Evolutionary conservation across 2,888 invertebrate species (phyloP).

Genomic region (Eurois occulta): DNA sequence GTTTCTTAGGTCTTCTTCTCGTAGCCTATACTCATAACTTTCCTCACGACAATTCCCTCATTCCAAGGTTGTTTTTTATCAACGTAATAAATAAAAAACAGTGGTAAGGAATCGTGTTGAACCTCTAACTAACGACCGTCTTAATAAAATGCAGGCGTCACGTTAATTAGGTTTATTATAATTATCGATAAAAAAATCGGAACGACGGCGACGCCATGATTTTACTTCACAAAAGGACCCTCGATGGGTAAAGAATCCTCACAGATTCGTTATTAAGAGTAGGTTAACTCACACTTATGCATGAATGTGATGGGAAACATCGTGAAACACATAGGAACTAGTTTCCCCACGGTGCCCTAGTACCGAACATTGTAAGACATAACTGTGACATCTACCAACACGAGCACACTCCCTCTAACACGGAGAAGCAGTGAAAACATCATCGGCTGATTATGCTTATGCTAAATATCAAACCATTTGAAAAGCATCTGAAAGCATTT

Average conservation of each 20-base stretch:
- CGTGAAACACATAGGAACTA: not conserved
- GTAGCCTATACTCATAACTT: not conserved
- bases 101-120: not conserved
- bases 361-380: not conserved
- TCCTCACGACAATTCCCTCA: not conserved
- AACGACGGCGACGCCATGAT: not conserved
- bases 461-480: not conserved
- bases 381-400: not conserved
- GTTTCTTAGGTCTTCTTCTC: not conserved
- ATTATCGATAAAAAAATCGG: not conserved
- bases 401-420: not conserved
- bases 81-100: not conserved
- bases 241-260: not conserved
- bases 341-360: not conserved
- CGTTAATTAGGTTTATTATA: slow-evolving; percentile 13
- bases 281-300: not conserved
- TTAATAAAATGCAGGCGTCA: not conserved
- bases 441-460: not conserved
- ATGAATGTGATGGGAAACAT: not conserved
- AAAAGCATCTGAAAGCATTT: not conserved
- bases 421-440: not conserved
- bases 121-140: not conserved
- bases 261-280: not conserved
- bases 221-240: not conserved
- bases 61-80: not conserved